Evolutionary conservation across 2,113 vertebrate species (phyloP).

Genomic region (Melierax canorus): DNA sequence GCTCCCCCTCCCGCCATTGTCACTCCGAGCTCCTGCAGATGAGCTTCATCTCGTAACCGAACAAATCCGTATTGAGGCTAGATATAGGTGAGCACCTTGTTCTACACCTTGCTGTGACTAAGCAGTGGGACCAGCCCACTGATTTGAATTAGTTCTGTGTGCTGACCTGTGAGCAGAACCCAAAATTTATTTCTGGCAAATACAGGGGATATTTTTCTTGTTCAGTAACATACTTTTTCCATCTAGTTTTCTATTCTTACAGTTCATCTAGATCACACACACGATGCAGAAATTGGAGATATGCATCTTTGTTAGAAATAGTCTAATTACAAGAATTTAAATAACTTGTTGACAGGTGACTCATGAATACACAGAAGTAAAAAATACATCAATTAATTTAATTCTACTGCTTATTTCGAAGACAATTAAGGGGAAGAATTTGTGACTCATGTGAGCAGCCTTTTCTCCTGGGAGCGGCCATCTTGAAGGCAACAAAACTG

Average conservation of each 20-base stretch:
- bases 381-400: conserved; percentile 63
- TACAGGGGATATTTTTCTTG: not conserved
- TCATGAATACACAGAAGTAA: conserved; percentile 58
- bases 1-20: not conserved
- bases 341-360: conserved; percentile 40
- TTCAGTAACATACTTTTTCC: not conserved
- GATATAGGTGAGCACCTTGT: not conserved
- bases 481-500: not conserved
- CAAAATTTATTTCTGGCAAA: not conserved
- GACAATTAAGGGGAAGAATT: conserved; percentile 6
- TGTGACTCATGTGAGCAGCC: not conserved
- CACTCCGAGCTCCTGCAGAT: not conserved
- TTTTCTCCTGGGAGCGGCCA: not conserved
- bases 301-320: conserved; percentile 10
- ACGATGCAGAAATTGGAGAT: not conserved
- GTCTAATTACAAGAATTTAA: conserved; percentile 60
- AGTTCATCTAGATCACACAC: not conserved
- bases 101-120: not conserved
- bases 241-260: not conserved
- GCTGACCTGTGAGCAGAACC: not conserved
- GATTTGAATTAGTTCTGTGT: not conserved
- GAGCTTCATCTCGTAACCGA: not conserved
- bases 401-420: conserved; percentile 56
- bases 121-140: not conserved
- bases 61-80: rapidly evolving